Percentiles rank a stretch among this genome's conserved stretches.
These are phyloP conservation scores for Aphis gossypii DNA, from an alignment of 1,140 invertebrate genomes.

Conservation along the genomic window DNA sequence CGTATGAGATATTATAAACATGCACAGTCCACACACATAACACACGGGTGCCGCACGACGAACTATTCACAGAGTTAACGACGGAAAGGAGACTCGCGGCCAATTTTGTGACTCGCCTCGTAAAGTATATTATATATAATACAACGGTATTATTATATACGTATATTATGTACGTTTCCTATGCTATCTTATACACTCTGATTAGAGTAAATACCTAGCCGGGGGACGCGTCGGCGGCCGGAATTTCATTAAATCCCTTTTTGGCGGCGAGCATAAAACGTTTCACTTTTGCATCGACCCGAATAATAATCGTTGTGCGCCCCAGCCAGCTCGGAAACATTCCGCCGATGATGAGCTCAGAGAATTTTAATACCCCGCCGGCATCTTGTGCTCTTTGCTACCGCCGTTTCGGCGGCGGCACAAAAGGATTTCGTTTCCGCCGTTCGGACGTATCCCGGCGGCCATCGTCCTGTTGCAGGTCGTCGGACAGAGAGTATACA, in stretches of 20 bases:
- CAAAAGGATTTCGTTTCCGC: background rate
- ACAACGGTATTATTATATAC: background rate
- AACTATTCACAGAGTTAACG: background rate
- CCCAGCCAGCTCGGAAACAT: background rate
- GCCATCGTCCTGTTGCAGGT: background rate
- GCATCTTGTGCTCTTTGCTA: background rate
- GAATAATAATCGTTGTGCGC: background rate
- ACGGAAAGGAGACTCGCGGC: background rate
- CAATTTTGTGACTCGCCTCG: background rate
- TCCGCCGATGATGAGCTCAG: slow-evolving; percentile 18
- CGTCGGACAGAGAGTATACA: background rate
- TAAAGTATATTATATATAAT: background rate
- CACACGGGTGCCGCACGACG: background rate
- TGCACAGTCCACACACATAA: too few species aligned
- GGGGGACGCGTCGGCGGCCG: background rate
- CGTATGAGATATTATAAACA: too few species aligned
- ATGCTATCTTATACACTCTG: background rate
- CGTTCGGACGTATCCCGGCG: background rate
- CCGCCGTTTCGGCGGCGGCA: background rate
- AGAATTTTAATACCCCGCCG: background rate
- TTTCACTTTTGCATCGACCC: slow-evolving; percentile 12
- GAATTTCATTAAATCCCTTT: slow-evolving; percentile 44
- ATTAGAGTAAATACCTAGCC: slow-evolving; percentile 24
- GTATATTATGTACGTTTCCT: background rate
- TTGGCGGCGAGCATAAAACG: background rate